Evolutionary conservation across 2,113 vertebrate species (phyloP), one percentile per base, ranked within the genome.

Genomic region (Echinops telfairi): DNA sequence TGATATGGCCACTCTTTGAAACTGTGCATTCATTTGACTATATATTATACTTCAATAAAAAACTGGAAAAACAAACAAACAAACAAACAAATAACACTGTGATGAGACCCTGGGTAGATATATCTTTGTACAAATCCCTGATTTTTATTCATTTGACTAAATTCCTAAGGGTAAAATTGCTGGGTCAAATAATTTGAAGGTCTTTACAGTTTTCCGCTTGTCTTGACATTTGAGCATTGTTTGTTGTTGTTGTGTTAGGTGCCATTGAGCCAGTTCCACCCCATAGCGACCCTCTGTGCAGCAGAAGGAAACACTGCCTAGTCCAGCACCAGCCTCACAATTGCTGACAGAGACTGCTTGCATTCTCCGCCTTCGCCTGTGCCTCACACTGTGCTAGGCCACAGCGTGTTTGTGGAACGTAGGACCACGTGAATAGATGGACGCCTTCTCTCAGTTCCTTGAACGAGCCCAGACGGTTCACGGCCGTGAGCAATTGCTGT

Each of bases 121-220:
- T 7, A 58, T 33, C 79, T 91, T 89, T 62, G 19, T 62, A 93
- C 36, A 78, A n/a, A 62, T 73, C 17, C 38, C 40, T 68, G 6
- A 6, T 47, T 29, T 47, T n/a, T 60, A 29, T 53, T 25, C 27
- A 76, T 66, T 66, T 66, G 38, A 91, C 58, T 76, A n/a, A 73
- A 84, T 87, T 94, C 20, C 40, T 78, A 57, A 47, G 87, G 70
- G 70, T 47, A 22, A 15, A 84, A 88, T 62, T 82, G 33, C 29
- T 68, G 31, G 78, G 64, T 85, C 53, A 90, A 83, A 70, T 70
- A 23, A 14, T 66, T 79, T 71, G 27, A 84, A 77, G 40, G 40
- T 57, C 83, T 92, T 89, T 40, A 47, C 1, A 12, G 33, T 3
- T 88, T 88, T 76, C 2, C 3, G 19, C 68, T n/a, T 4, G 66